Conservation (phyloP, 2,888 invertebrate species). For the Agrochola lychnidis region DNA sequence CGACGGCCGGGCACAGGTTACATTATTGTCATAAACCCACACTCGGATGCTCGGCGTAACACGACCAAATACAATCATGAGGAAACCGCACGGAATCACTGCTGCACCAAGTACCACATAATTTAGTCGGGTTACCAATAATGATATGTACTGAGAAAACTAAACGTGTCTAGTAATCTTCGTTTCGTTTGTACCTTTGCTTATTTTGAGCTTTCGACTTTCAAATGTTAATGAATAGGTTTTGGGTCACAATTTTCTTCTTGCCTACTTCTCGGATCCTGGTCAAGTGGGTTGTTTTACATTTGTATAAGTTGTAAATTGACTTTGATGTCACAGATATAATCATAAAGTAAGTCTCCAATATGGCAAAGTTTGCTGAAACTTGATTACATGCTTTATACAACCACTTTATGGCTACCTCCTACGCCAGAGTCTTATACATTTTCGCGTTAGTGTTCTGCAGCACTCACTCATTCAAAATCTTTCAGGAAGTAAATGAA, state of each 20-base stretch:
- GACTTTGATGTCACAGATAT: constrained; percentile 40
- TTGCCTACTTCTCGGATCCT: constrained; percentile 31
- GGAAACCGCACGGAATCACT: constrained; percentile 69
- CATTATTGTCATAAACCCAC: constrained; percentile 80
- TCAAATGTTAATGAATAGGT: constrained; percentile 58
- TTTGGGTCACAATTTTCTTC: constrained; percentile 55
- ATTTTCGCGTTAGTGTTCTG: neutral
- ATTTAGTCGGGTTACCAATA: constrained; percentile 66
- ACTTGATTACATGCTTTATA: constrained; percentile 5
- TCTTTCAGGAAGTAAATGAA: constrained; percentile 19
- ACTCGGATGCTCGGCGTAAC: constrained; percentile 73
- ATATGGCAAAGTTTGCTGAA: constrained; percentile 23
- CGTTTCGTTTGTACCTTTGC: constrained; percentile 49
- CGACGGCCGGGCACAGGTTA: constrained; percentile 82
- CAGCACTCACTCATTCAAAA: constrained; percentile 1
- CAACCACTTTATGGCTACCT: neutral
- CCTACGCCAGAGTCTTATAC: neutral
- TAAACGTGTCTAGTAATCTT: constrained; percentile 61
- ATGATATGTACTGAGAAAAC: constrained; percentile 67
- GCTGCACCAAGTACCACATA: constrained; percentile 61
- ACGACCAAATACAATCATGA: constrained; percentile 72
- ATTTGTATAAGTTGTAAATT: constrained; percentile 48
- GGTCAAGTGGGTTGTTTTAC: constrained; percentile 37
- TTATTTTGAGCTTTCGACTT: constrained; percentile 63
- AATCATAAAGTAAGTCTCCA: constrained; percentile 28